Base-by-base conservation (phyloP, 2,888 invertebrate species). In the Allacma fusca region DNA sequence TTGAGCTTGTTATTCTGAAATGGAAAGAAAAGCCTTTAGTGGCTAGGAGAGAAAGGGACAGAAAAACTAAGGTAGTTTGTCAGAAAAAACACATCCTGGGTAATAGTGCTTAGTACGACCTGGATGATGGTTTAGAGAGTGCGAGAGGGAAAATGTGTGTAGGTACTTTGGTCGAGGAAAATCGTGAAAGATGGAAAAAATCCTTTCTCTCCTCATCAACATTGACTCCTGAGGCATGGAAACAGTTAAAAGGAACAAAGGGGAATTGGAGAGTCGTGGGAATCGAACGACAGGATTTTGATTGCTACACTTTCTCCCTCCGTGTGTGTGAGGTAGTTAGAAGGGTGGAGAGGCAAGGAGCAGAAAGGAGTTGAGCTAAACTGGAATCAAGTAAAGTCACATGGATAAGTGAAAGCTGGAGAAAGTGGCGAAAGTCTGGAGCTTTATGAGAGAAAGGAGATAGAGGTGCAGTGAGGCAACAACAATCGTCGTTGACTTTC, bases 221-320 rank as follows among this genome's bases (percentile, higher is more conserved):
- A 64, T 73, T 73, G 73, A 70, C 70, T 70, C 50, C 43, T 65
- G 24, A 43, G 69, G 69, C 43, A 19, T 73, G 40, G 73, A 73
- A 34, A 44, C 34, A 73, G 73, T 73, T 59, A 62, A 28, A 73
- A 62, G 73, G 57, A 73, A 73, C 73, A 73, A 73, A 57, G n/a
- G 62, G 73, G 73, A 73, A 73, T 73, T 59, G 73, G 62, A 73
- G 73, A 73, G 59, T 73, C 62, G 62, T 62, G 62, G 64, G 73
- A 70, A 70, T 70, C 40, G 40, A 44, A 24, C 43, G 43, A 73
- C 73, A 73, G 73, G 73, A 40, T 73, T 73, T 73, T 73, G 73
- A 73, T 73, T 73, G 64, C 73, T 59, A 28, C 26, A 4, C n/a
- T 19, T 65, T 23, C 65, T 13, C 65, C 23, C 44, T 70, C 44